Conservation (phyloP, 2,797 vertebrate genomes). For the Mustela erminea region DNA sequence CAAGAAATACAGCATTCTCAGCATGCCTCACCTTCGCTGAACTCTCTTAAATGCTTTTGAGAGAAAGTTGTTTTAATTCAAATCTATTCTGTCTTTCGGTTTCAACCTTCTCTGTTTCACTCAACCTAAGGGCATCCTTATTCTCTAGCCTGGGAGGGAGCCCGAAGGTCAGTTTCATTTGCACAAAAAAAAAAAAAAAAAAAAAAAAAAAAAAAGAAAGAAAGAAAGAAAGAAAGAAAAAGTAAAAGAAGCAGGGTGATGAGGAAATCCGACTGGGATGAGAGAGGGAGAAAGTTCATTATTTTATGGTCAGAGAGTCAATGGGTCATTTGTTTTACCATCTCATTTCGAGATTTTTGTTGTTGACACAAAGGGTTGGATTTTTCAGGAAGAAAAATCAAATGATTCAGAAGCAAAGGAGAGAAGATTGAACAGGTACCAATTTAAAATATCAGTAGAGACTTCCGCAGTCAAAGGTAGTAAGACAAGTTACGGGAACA, state of each 20-base stretch:
- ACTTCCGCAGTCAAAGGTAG: not conserved
- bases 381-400: not conserved
- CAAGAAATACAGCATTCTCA: slow-evolving; percentile 69
- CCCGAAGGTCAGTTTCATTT: slow-evolving; percentile 13
- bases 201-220: not conserved
- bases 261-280: not conserved
- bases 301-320: not conserved
- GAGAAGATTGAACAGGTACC: not conserved
- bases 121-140: not conserved
- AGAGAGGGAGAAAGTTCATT: not conserved
- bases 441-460: not conserved
- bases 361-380: slow-evolving; percentile 21
- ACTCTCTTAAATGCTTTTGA: slow-evolving; percentile 69
- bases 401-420: slow-evolving; percentile 46
- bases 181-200: not conserved
- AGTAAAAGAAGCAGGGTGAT: not conserved
- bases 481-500: not conserved
- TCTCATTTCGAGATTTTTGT: slow-evolving; percentile 50
- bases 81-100: slow-evolving; percentile 58
- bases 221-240: not conserved
- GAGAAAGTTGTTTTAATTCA: slow-evolving; percentile 69
- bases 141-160: slow-evolving; percentile 16
- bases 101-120: slow-evolving; percentile 72
- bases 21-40: slow-evolving; percentile 69
- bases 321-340: slow-evolving; percentile 45